Evolutionary conservation across 2,888 invertebrate species (phyloP).

Genomic region (Carpatolechia fugitivella): DNA sequence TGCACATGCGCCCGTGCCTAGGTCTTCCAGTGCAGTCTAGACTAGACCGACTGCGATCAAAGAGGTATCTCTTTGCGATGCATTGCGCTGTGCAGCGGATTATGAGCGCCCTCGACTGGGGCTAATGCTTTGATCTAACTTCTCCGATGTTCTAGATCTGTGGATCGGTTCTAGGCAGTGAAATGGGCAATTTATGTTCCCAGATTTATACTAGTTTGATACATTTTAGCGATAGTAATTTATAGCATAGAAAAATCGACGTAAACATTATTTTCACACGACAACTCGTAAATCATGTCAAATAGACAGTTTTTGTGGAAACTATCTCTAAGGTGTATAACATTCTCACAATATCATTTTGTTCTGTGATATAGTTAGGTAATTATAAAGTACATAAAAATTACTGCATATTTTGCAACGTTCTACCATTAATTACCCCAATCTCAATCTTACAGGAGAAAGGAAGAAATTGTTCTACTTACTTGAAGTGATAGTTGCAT

Average conservation of each 20-base stretch:
- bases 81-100: conserved; percentile 3
- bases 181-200: neutral
- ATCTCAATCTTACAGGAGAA: neutral
- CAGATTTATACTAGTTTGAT: too few species aligned
- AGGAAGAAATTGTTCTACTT: conserved; percentile 9
- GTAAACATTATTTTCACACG: too few species aligned
- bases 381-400: too few species aligned
- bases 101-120: neutral
- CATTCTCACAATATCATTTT: too few species aligned
- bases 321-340: too few species aligned
- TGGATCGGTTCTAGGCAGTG: neutral
- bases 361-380: too few species aligned
- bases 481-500: conserved; percentile 8
- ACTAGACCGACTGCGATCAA: conserved; percentile 4
- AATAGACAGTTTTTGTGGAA: too few species aligned
- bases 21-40: neutral
- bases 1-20: neutral
- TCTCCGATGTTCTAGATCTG: neutral
- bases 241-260: too few species aligned
- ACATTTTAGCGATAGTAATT: too few species aligned
- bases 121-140: neutral
- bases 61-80: neutral
- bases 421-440: neutral
- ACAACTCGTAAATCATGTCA: too few species aligned
- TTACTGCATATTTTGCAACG: too few species aligned